phyloP scores from a whole-genome alignment of 2,888 invertebrate genomes.

The Clivina fossor region DNA sequence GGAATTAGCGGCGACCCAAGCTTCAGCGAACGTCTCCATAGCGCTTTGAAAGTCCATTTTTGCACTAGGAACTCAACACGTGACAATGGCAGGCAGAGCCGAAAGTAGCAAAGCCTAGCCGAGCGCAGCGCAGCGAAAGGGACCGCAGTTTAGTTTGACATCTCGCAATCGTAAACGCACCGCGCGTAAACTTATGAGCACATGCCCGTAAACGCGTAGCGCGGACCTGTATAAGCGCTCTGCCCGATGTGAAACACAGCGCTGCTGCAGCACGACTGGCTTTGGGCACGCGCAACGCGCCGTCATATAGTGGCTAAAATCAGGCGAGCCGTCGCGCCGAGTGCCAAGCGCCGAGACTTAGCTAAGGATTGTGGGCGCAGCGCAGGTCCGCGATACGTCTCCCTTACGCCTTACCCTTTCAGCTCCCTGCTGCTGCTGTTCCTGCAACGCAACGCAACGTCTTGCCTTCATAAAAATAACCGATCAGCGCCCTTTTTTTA shows the following conservation, averaged over 20 bases:
- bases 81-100: background rate
- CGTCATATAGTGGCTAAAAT: background rate
- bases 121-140: background rate
- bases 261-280: too few relatives aligned
- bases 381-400: constrained; percentile 4
- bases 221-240: background rate
- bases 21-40: constrained; percentile 97
- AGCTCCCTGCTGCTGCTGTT: constrained; percentile 1
- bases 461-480: constrained; percentile 2
- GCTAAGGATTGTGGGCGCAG: too few relatives aligned
- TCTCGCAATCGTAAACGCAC: too few relatives aligned
- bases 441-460: constrained; percentile 1
- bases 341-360: too few relatives aligned
- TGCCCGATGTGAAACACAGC: background rate
- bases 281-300: background rate
- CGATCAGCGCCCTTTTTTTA: too few relatives aligned
- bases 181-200: background rate
- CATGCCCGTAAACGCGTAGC: background rate
- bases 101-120: background rate
- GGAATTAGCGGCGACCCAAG: constrained; percentile 92
- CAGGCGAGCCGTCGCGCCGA: background rate
- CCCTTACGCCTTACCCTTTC: constrained; percentile 2
- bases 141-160: background rate
- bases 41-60: constrained; percentile 96
- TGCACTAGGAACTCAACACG: constrained; percentile 19